Evolutionary conservation across 2,113 vertebrate species (phyloP).

Genomic region (Phyllostomus hastatus): DNA sequence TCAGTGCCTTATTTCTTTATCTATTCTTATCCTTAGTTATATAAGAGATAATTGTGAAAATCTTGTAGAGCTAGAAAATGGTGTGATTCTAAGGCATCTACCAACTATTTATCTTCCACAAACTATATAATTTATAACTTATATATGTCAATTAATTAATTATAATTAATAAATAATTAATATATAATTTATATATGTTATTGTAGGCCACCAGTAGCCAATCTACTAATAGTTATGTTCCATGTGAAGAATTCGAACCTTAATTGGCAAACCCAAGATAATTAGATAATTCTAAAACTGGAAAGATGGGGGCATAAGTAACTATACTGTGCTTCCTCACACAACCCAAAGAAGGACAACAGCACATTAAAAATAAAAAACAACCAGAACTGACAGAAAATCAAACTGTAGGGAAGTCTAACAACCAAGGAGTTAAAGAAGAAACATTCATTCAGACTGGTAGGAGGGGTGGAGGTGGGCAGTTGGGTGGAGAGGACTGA

Average conservation of each 20-base stretch:
- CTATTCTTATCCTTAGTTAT: not conserved
- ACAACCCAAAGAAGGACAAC: too few relatives aligned
- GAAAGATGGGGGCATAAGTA: too few relatives aligned
- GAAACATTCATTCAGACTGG: too few relatives aligned
- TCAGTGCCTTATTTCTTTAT: not conserved
- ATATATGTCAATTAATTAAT: too few relatives aligned
- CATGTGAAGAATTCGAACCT: not conserved
- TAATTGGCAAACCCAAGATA: slow-evolving; percentile 1
- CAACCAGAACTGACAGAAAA: too few relatives aligned
- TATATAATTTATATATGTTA: not conserved
- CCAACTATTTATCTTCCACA: not conserved
- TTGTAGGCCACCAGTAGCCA: not conserved
- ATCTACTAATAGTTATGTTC: not conserved
- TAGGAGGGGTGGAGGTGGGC: too few relatives aligned
- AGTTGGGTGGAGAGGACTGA: too few relatives aligned
- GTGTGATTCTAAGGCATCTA: not conserved
- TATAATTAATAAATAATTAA: too few relatives aligned
- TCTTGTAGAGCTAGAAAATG: not conserved
- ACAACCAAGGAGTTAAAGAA: too few relatives aligned
- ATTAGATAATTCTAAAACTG: not conserved
- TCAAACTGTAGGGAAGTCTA: too few relatives aligned
- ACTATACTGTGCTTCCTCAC: too few relatives aligned
- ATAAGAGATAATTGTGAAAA: not conserved
- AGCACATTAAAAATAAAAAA: too few relatives aligned
- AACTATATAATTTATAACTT: not conserved